A percentile compares a stretch with the other conserved stretches of the same genome.
Conservation (phyloP, 2,888 invertebrate genomes). For the Heliconius sara region DNA sequence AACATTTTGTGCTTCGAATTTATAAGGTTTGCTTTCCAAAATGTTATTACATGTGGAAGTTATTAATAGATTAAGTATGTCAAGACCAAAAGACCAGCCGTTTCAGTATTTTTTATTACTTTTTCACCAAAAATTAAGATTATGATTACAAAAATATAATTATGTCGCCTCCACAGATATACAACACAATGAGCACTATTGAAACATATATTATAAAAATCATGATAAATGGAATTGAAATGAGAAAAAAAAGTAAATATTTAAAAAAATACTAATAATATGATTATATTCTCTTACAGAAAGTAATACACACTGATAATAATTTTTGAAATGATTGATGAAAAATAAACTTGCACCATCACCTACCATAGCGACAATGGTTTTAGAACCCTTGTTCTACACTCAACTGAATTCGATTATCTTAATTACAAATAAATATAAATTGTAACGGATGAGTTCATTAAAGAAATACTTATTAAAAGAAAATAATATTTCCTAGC, state of each 20-base stretch:
- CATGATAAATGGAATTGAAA: conserved; percentile 72
- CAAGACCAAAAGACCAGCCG: conserved; percentile 61
- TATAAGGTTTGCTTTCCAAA: background rate
- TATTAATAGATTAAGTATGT: background rate
- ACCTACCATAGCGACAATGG: background rate
- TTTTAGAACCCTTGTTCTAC: background rate
- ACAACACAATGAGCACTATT: conserved; percentile 71
- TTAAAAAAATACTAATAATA: conserved; percentile 50
- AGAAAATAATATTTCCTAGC: background rate
- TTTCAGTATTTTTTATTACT: conserved; percentile 55
- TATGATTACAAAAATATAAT: conserved; percentile 72
- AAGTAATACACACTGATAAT: conserved; percentile 1
- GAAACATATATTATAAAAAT: conserved; percentile 61
- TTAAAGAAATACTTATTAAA: background rate
- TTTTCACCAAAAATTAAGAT: conserved; percentile 59
- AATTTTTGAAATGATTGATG: too few relatives aligned
- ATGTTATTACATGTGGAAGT: background rate
- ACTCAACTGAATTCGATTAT: conserved; percentile 1
- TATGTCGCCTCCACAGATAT: conserved; percentile 63
- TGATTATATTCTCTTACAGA: conserved; percentile 15
- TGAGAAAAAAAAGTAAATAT: conserved; percentile 62
- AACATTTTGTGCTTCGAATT: conserved; percentile 22
- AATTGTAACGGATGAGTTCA: background rate
- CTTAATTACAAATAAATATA: conserved; percentile 17
- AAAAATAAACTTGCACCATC: background rate